Percentiles rank a stretch among this genome's conserved stretches.
Conservation (phyloP, 2,888 invertebrate genomes). For the Therioaphis trifolii region DNA sequence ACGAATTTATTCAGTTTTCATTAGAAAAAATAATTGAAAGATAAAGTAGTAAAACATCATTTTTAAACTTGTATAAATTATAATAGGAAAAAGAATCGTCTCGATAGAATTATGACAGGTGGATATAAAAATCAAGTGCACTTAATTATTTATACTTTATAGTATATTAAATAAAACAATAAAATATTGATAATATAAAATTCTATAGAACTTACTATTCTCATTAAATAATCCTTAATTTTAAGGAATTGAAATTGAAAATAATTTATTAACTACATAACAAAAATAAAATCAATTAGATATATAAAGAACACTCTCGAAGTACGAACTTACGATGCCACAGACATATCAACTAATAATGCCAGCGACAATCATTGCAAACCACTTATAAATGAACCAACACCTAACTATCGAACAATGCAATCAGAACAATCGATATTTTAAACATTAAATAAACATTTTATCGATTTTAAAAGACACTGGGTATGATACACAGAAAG, state of each 20-base stretch:
- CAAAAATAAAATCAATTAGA: neutral
- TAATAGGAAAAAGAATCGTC: no score
- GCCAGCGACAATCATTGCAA: neutral
- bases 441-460: neutral
- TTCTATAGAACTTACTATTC: conserved; percentile 14
- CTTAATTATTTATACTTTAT: neutral
- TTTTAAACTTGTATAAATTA: no score
- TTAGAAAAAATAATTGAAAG: no score
- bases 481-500: no score
- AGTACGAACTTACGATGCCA: neutral
- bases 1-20: no score
- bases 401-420: conserved; percentile 35
- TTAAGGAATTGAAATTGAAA: neutral
- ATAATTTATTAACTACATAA: conserved; percentile 25
- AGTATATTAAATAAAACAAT: neutral
- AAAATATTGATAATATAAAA: neutral
- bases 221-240: neutral
- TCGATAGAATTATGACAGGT: neutral
- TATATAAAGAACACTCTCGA: neutral
- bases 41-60: no score
- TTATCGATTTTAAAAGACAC: conserved; percentile 33
- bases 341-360: conserved; percentile 39
- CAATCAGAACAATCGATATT: conserved; percentile 27
- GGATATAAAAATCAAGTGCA: neutral
- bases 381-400: conserved; percentile 37